Base-by-base conservation (phyloP, 2,797 vertebrate genomes). In the Pangasius larnaudii region DNA sequence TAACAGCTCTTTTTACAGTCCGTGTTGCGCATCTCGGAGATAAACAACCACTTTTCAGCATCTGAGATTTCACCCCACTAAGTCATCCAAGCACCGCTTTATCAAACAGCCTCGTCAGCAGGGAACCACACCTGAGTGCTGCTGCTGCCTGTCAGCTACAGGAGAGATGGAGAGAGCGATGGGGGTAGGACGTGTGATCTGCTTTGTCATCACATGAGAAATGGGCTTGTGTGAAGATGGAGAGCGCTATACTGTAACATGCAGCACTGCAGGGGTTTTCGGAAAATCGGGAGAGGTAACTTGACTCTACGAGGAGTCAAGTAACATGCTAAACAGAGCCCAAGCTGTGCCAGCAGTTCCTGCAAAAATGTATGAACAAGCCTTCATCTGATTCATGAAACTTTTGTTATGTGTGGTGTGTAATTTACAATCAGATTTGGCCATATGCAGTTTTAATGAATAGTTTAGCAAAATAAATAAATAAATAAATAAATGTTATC, bases 31-130 rank as follows among this genome's bases (percentile, higher is more conserved):
- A 72, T 33, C 65, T 71, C 18, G 10, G 33, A 58, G 84, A 72
- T 72, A 85, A 72, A 85, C 67, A 58, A 39, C 67, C 24, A 22
- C 67, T 85, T 58, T 85, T 72, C 67, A 58, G 67, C 67, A 39
- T 72, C 39, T 46, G 63, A 39, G 63, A 81, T 42, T 56, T 80
- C 63, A 71, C 49, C 46, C 77, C 85, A 80, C 79, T 71, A 51
- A 82, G 82, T 78, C 80, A 78, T 33, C 59, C 24, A 58, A 84
- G 81, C 30, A 58, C n/a, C 42, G 16, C 69, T 85, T 78, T 83
- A 85, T 84, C 71, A 78, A 88, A 88, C 82, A 39, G 30, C 82
- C 24, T 33, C 24, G 71, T 85, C 87, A 85, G 87, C 82, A 88
- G 81, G 49, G 56, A 84, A 85, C 67, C 51, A 85, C 51, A 72